Conservation (phyloP, 2,888 invertebrate genomes). For the Ophion obscuratus region DNA sequence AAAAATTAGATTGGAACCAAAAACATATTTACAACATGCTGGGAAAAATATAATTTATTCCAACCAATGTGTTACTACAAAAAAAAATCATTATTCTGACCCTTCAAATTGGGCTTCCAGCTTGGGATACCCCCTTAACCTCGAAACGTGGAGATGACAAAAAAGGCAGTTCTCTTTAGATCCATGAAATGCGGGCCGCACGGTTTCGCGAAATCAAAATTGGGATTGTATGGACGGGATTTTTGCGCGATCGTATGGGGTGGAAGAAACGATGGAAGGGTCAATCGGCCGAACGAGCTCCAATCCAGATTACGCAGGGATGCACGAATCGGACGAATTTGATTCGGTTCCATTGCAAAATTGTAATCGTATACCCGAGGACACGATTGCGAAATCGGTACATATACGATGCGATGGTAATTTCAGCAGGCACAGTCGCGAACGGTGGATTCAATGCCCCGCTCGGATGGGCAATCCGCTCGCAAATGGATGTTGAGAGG, state of each 20-base stretch:
- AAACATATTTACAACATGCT: too few species aligned
- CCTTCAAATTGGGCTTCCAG: too few species aligned
- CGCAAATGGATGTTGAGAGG: conserved; percentile 55
- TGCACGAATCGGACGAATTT: conserved; percentile 39
- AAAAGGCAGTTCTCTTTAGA: background rate
- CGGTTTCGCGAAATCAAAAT: background rate
- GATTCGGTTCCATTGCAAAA: conserved; percentile 43
- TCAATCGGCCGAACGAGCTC: background rate
- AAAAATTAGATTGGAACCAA: too few species aligned
- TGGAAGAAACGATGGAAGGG: conserved; percentile 1
- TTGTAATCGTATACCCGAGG: conserved; percentile 36
- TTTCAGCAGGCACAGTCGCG: conserved; percentile 3
- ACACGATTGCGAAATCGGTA: background rate
- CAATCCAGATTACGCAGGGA: conserved; percentile 31
- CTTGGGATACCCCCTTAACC: too few species aligned
- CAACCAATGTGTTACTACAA: too few species aligned
- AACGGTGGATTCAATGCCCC: conserved; percentile 29
- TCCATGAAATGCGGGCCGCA: background rate
- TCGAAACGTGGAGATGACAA: background rate
- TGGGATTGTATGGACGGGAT: conserved; percentile 15
- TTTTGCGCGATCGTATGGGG: conserved; percentile 11
- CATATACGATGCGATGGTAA: background rate
- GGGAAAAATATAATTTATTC: too few species aligned
- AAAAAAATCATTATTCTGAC: too few species aligned
- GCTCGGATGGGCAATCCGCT: conserved; percentile 29